Conservation (phyloP, 2,797 vertebrate genomes). For the Liparis tanakae region DNA sequence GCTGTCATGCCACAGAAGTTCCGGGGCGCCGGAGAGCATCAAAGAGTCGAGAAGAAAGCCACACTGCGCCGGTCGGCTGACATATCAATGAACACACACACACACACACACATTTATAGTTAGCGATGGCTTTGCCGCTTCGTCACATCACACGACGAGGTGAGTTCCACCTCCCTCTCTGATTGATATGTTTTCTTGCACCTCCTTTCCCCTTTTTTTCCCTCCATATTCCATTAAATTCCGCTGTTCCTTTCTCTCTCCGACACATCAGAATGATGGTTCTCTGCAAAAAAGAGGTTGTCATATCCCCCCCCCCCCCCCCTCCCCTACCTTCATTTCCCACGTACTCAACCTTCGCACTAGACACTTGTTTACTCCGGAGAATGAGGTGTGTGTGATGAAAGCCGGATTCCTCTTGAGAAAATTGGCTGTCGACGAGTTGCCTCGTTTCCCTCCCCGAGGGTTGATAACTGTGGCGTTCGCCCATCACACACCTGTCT, state of each 20-base stretch:
- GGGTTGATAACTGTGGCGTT: slow-evolving; percentile 75
- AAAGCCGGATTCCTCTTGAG: slow-evolving; percentile 79
- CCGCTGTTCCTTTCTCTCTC: slow-evolving; percentile 56
- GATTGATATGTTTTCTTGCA: slow-evolving; percentile 77
- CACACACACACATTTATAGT: slow-evolving; percentile 50
- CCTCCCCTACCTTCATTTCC: too few species aligned
- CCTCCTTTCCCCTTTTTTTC: slow-evolving; percentile 29
- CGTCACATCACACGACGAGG: slow-evolving; percentile 71
- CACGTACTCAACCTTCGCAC: slow-evolving; percentile 63
- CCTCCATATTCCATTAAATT: slow-evolving; percentile 52
- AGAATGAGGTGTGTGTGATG: slow-evolving; percentile 81
- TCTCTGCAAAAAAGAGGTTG: slow-evolving; percentile 71
- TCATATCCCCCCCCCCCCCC: slow-evolving; percentile 52
- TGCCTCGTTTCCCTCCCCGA: slow-evolving; percentile 72
- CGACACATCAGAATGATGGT: slow-evolving; percentile 69
- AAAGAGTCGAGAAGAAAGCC: slow-evolving; percentile 68
- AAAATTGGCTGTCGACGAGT: slow-evolving; percentile 85
- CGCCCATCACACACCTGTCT: slow-evolving; percentile 77
- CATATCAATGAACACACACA: slow-evolving; percentile 61
- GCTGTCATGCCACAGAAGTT: slow-evolving; percentile 72
- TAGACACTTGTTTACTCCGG: slow-evolving; percentile 84
- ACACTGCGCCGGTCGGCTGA: slow-evolving; percentile 46
- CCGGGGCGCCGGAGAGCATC: slow-evolving; percentile 65
- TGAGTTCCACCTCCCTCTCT: slow-evolving; percentile 62
- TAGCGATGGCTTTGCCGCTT: slow-evolving; percentile 70